These are phyloP conservation scores for Pseudopleuronectes americanus DNA, from an alignment of 2,797 vertebrate species.

Conservation along the genomic window DNA sequence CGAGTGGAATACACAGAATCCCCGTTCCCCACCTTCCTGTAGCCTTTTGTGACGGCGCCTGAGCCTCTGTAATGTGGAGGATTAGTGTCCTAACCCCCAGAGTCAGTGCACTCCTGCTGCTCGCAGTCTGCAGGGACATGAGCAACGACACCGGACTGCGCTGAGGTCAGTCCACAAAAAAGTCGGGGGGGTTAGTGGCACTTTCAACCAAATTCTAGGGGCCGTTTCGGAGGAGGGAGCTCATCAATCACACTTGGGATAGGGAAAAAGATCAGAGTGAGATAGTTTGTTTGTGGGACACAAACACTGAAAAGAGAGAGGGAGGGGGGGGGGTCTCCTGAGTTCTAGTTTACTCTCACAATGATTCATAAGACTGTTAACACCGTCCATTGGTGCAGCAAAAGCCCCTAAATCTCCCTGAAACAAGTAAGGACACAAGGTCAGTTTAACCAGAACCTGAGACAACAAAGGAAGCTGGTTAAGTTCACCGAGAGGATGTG, in stretches of 20 bases:
- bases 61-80: constrained; percentile 38
- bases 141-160: constrained; percentile 36
- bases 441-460: constrained; percentile 15
- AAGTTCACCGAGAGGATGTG: constrained; percentile 11
- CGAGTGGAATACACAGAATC: constrained; percentile 16
- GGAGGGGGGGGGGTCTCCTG: not conserved
- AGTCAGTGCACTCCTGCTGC: constrained; percentile 11
- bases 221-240: not conserved
- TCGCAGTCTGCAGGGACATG: constrained; percentile 30
- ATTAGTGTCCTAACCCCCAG: constrained; percentile 42
- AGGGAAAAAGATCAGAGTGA: constrained; percentile 10
- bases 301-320: no score
- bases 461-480: constrained; percentile 7
- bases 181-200: constrained; percentile 25
- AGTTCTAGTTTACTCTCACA: constrained; percentile 15
- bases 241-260: constrained; percentile 38
- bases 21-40: constrained; percentile 3
- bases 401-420: constrained; percentile 32
- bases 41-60: constrained; percentile 16
- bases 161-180: constrained; percentile 11
- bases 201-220: not conserved
- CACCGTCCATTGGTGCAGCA: constrained; percentile 12
- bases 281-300: no score
- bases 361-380: constrained; percentile 34
- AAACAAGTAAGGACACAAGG: not conserved